Evolutionary conservation across 2,797 vertebrate species (phyloP), one percentile per base, ranked within the genome.

Genomic region (Scomberomorus guttatus): DNA sequence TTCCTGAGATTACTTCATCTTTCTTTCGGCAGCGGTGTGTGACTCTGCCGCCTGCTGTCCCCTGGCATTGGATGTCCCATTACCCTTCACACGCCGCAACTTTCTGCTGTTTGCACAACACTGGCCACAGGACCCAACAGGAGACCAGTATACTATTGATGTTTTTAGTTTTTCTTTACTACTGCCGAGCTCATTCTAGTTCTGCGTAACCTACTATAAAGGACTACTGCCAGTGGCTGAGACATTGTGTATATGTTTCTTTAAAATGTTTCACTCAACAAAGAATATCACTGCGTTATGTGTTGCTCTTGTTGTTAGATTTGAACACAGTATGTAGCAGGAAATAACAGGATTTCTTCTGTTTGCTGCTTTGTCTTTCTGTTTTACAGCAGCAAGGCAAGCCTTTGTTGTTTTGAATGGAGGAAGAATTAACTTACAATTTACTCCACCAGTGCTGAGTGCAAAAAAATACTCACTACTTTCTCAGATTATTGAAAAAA

Each of bases 41-140:
- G 94, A 94, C 95, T 95, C 93, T 91, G 92, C 93, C 90, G 91
- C 93, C 94, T 91, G 92, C 92, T 95, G 95, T 95, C 93, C 95
- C 95, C 94, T 95, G 95, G 95, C 95, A 88, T 94, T 95, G 94
- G 90, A 95, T 95, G 96, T 96, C 95, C 95, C 95, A 96, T 96
- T 96, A 96, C 95, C 95, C 95, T 96, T 95, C 95, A 95, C 94
- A 95, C 94, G 94, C 93, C 79, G 92, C 94, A 95, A 96, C 94
- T 95, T 96, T 96, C 93, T 95, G 95, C 94, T 95, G 95, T 95
- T 96, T 95, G 95, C 95, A 95, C 95, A 95, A 87, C 92, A 86
- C 93, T 94, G 94, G 94, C 94, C 94, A 94, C 93, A 90, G 94
- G 95, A 95, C 92, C 93, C 89, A 89, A 91, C 89, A 94, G 90